Conservation (phyloP, 2,888 invertebrate species). For the Taenaris catops region DNA sequence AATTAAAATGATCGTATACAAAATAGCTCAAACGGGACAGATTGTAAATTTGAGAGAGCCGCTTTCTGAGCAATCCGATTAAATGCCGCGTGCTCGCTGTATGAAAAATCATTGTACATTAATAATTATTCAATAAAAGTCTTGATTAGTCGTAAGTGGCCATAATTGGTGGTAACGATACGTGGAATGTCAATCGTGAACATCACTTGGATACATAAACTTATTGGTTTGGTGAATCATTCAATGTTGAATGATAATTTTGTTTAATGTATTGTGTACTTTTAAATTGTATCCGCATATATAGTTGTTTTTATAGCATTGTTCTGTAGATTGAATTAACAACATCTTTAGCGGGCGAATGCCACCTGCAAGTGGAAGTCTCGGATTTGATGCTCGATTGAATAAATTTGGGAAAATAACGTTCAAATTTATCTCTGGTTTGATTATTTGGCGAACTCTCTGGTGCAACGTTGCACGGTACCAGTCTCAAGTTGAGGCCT, state of each 20-base stretch:
- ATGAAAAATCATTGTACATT: slow-evolving; percentile 43
- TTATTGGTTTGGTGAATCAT: slow-evolving; percentile 13
- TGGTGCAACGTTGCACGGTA: too few relatives aligned
- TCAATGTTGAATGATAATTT: slow-evolving; percentile 1
- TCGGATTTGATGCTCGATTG: too few relatives aligned
- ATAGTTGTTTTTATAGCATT: background rate
- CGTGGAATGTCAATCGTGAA: slow-evolving; percentile 27
- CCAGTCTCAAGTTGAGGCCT: too few relatives aligned
- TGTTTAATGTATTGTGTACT: too few relatives aligned
- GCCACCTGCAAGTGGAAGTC: too few relatives aligned
- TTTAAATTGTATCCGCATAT: background rate
- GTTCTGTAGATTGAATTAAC: too few relatives aligned
- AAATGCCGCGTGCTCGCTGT: slow-evolving; percentile 28
- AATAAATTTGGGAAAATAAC: too few relatives aligned
- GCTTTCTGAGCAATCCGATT: slow-evolving; percentile 39
- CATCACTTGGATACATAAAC: slow-evolving; percentile 14
- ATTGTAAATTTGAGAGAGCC: slow-evolving; percentile 35
- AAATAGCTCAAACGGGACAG: slow-evolving; percentile 5
- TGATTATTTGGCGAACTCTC: too few relatives aligned
- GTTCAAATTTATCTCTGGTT: too few relatives aligned
- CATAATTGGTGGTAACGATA: slow-evolving; percentile 34
- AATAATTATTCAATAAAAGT: slow-evolving; percentile 40
- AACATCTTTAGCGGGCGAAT: too few relatives aligned
- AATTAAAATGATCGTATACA: slow-evolving; percentile 5
- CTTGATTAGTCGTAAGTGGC: slow-evolving; percentile 36